phyloP scores from a whole-genome alignment of 2,888 invertebrate genomes.

The Rhagonycha fulva region DNA sequence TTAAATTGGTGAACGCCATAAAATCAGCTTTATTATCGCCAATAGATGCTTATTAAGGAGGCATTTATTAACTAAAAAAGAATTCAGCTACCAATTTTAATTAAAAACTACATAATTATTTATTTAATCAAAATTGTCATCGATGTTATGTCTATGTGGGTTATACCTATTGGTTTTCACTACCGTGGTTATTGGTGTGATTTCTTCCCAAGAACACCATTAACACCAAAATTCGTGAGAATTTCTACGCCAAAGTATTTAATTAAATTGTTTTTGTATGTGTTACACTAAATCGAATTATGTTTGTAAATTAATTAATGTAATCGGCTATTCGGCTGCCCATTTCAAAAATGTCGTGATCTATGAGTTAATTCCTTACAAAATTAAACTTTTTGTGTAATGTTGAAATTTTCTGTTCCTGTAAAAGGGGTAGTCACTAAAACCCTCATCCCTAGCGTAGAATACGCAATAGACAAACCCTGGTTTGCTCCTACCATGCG shows the following conservation, averaged over 20 bases:
- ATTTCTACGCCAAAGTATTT: neutral
- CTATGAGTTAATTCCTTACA: neutral
- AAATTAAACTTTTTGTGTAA: neutral
- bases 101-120: conserved; percentile 1
- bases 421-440: no score
- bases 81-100: neutral
- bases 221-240: neutral
- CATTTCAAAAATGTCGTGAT: neutral
- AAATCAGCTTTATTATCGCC: neutral
- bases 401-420: neutral
- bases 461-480: no score
- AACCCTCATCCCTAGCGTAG: no score
- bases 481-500: no score
- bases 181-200: neutral
- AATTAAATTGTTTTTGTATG: neutral
- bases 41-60: neutral
- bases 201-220: neutral
- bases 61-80: neutral
- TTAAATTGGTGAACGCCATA: neutral
- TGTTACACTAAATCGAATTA: neutral
- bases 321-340: neutral
- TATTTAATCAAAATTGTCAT: conserved; percentile 2
- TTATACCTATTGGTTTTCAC: neutral
- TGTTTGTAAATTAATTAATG: neutral
- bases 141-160: neutral